Evolutionary conservation across 2,888 invertebrate species (phyloP), one percentile per base, ranked within the genome.

Genomic region (Endotricha flammealis): DNA sequence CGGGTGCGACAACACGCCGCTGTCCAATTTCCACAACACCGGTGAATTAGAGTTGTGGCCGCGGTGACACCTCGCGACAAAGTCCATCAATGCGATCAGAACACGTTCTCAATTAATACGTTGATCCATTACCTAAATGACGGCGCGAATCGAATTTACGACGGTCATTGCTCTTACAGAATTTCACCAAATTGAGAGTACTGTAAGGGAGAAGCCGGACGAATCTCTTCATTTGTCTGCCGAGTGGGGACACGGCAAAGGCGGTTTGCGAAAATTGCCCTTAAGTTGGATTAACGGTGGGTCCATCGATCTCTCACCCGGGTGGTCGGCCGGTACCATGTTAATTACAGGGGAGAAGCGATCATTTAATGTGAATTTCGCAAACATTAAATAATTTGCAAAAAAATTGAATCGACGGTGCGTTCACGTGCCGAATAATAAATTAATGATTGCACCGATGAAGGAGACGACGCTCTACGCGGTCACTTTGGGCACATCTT

Each of bases 291-390:
- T 70, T 69, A 65, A 65, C 70, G 50, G 69, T 71, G 56, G 54
- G 72, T 61, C 68, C 73, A 78, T 79, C 80, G 68, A 73, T 76
- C 73, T 71, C 62, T 55, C 64, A 50, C 49, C 59, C 68, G 76
- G 74, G 76, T 78, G 80, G 81, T 78, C 82, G 70, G 64, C 53
- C 74, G 74, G 74, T 64, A 62, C 62, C 59, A 63, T 53, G 67
- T 76, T 82, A 82, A 86, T 86, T 85, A 82, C 77, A 79, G 72
- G 70, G 72, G 53, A 73, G 71, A 65, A 64, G 69, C 73, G 73
- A 78, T 72, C 76, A 73, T 81, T 80, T 82, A 79, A 76, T 72
- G 65, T 64, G 65, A 80, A 79, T 77, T 81, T 83, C 61, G 70
- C 77, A 77, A 83, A 81, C 77, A 78, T 81, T 73, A 72, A 78